Evolutionary conservation across 2,888 invertebrate genomes (phyloP).

Genomic region (Sphaerophoria rueppellii): DNA sequence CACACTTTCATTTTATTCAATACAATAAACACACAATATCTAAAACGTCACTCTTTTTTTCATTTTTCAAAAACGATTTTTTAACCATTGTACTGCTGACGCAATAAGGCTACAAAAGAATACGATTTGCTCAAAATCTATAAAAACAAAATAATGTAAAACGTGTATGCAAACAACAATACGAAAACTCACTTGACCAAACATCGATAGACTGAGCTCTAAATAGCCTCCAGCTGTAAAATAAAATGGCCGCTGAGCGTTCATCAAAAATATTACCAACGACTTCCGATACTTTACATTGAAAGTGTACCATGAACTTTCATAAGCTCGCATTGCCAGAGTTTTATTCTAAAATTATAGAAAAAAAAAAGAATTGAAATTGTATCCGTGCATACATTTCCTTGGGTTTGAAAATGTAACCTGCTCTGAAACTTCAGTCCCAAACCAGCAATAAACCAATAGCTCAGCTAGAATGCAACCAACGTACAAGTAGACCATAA

Average conservation of each 20-base stretch:
- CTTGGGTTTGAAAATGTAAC: constrained; percentile 45
- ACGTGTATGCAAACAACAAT: not conserved
- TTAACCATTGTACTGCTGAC: constrained; percentile 74
- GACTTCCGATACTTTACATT: constrained; percentile 74
- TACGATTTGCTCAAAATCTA: constrained; percentile 77
- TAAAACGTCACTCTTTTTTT: not conserved
- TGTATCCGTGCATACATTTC: too few relatives aligned
- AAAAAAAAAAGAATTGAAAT: not conserved
- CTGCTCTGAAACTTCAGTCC: constrained; percentile 77
- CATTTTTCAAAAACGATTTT: not conserved
- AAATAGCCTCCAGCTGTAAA: constrained; percentile 78
- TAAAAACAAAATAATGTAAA: not conserved
- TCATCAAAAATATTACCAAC: constrained; percentile 75
- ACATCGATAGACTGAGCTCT: constrained; percentile 76
- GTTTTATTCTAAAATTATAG: constrained; percentile 77
- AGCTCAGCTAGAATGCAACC: constrained; percentile 77
- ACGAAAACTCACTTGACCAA: constrained; percentile 66
- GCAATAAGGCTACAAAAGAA: constrained; percentile 76
- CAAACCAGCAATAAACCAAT: constrained; percentile 78
- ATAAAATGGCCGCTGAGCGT: constrained; percentile 74
- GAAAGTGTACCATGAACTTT: constrained; percentile 76
- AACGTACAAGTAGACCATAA: constrained; percentile 76
- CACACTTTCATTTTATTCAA: too few relatives aligned
- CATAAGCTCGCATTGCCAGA: constrained; percentile 75
- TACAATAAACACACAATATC: not conserved